Evolutionary conservation across 2,113 vertebrate genomes (phyloP).

Genomic region (Emydura subglobosa): DNA sequence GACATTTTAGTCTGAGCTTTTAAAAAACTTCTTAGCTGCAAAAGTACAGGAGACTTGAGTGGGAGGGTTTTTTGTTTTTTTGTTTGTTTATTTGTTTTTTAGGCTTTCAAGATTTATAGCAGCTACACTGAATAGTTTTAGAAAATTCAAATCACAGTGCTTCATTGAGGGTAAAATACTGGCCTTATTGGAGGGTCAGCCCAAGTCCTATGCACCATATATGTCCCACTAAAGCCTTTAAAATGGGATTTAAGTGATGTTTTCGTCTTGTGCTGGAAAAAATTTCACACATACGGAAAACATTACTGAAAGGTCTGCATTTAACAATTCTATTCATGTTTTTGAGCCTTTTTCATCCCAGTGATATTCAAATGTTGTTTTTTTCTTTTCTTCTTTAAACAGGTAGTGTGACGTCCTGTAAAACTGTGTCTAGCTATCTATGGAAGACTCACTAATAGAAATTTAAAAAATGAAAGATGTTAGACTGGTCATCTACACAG

Average conservation of each 20-base stretch:
- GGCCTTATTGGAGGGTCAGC: not conserved
- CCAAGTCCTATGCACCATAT: not conserved
- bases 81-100: not conserved
- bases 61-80: not conserved
- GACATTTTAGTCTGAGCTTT: slow-evolving; percentile 1
- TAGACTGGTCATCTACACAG: not conserved
- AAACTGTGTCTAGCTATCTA: not conserved
- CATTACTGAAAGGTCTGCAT: not conserved
- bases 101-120: slow-evolving; percentile 3
- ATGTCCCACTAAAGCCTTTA: not conserved
- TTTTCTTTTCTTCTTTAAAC: not conserved
- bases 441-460: not conserved
- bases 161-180: not conserved
- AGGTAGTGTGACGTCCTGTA: not conserved
- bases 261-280: not conserved
- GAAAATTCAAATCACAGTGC: not conserved
- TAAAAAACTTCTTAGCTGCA: not conserved
- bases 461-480: not conserved
- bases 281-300: not conserved
- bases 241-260: slow-evolving; percentile 7
- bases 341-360: not conserved
- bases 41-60: not conserved
- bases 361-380: not conserved
- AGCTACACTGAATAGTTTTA: slow-evolving; percentile 8
- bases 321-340: not conserved